Percentiles rank a stretch among this genome's conserved stretches.
phyloP scores from a whole-genome alignment of 2,888 invertebrate genomes.

The Mimumesa dahlbomi region DNA sequence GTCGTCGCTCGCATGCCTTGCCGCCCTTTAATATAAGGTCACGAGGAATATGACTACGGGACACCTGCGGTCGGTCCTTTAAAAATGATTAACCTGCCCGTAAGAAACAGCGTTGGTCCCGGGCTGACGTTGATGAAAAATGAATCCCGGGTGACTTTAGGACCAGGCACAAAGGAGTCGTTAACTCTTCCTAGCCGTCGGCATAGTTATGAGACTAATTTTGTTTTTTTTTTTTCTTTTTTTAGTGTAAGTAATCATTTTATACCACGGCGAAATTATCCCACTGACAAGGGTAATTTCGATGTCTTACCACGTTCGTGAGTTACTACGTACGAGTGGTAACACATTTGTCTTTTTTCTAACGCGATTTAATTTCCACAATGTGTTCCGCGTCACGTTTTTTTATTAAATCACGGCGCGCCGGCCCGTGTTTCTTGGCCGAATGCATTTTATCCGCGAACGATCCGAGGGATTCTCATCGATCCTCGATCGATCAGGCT shows the following conservation, averaged over 20 bases:
- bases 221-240: too few species aligned
- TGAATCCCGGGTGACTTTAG: slow-evolving; percentile 54
- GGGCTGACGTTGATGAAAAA: slow-evolving; percentile 70
- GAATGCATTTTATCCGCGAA: background rate
- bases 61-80: slow-evolving; percentile 74
- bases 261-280: slow-evolving; percentile 3
- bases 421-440: too few species aligned
- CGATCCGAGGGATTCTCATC: slow-evolving; percentile 1
- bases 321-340: background rate
- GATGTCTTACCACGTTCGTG: background rate
- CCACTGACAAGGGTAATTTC: slow-evolving; percentile 5
- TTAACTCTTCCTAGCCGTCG: slow-evolving; percentile 60
- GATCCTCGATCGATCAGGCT: slow-evolving; percentile 22
- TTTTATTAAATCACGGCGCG: too few species aligned
- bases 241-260: too few species aligned
- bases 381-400: too few species aligned
- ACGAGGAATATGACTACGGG: slow-evolving; percentile 48
- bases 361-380: background rate
- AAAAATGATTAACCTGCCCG: slow-evolving; percentile 76
- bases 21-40: slow-evolving; percentile 54
- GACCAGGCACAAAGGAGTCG: slow-evolving; percentile 66
- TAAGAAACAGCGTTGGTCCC: slow-evolving; percentile 36
- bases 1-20: slow-evolving; percentile 45
- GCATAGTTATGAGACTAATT: slow-evolving; percentile 28
- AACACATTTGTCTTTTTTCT: too few species aligned